Evolutionary conservation across 2,113 vertebrate genomes (phyloP).

Genomic region (Rhegmatorhina hoffmannsi): DNA sequence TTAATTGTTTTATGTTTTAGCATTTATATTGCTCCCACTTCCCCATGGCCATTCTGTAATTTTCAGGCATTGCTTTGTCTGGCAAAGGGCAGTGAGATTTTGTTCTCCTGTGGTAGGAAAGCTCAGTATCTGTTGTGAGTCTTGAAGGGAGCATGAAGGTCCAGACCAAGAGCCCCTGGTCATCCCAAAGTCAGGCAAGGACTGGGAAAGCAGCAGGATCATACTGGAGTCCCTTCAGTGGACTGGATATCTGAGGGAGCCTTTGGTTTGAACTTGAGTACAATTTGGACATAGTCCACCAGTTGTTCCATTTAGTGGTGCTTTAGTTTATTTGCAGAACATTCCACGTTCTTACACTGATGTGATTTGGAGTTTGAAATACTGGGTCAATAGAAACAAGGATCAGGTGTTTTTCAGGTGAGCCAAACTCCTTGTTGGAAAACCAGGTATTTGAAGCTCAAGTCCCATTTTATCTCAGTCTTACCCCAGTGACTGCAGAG

Average conservation of each 20-base stretch:
- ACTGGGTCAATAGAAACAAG: background rate
- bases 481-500: background rate
- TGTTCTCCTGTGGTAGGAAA: fast-evolving
- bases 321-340: background rate
- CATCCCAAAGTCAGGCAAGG: background rate
- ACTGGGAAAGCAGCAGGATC: background rate
- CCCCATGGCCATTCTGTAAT: background rate
- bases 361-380: background rate
- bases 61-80: background rate
- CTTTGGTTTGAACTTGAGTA: background rate
- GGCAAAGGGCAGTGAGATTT: background rate
- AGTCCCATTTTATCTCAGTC: background rate
- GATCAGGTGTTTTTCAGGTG: background rate
- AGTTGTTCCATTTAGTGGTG: background rate
- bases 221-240: background rate
- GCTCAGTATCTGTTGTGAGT: background rate
- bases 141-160: background rate
- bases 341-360: background rate
- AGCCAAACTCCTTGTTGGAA: background rate
- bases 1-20: background rate
- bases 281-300: background rate
- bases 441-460: background rate
- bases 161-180: background rate
- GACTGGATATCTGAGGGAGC: background rate
- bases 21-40: background rate